Conservation (phyloP, 2,797 vertebrate species). For the Myotis daubentonii region DNA sequence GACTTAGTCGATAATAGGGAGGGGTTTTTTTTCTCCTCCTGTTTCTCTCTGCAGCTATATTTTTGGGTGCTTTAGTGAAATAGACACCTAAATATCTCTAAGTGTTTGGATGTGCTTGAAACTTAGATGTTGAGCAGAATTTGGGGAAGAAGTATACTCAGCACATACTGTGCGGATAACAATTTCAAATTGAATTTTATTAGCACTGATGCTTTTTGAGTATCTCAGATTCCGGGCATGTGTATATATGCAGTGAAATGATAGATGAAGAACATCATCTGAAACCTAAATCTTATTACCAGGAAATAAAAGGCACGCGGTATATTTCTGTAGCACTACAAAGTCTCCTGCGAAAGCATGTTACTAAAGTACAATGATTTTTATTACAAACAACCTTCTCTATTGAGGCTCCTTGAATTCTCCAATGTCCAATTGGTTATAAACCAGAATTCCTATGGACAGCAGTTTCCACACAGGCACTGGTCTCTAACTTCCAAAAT, state of each 20-base stretch:
- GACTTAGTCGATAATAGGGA: conserved; percentile 59
- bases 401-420: not conserved
- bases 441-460: not conserved
- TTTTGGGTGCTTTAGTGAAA: not conserved
- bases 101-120: not conserved
- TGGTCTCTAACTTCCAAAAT: not conserved
- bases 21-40: not conserved
- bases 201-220: not conserved
- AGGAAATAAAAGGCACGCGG: not conserved
- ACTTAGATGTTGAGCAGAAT: not conserved
- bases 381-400: not conserved
- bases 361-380: not conserved
- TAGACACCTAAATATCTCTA: not conserved
- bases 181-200: not conserved
- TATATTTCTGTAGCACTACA: not conserved
- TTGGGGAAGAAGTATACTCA: not conserved
- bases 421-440: not conserved
- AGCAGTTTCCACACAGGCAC: not conserved
- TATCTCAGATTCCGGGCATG: not conserved
- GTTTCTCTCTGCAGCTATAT: not conserved
- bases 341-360: not conserved
- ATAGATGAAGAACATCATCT: not conserved
- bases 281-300: not conserved
- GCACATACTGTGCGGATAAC: not conserved
- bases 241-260: not conserved